Conservation (phyloP, 1,140 invertebrate species). For the Brachionus asplanchnoidis region DNA sequence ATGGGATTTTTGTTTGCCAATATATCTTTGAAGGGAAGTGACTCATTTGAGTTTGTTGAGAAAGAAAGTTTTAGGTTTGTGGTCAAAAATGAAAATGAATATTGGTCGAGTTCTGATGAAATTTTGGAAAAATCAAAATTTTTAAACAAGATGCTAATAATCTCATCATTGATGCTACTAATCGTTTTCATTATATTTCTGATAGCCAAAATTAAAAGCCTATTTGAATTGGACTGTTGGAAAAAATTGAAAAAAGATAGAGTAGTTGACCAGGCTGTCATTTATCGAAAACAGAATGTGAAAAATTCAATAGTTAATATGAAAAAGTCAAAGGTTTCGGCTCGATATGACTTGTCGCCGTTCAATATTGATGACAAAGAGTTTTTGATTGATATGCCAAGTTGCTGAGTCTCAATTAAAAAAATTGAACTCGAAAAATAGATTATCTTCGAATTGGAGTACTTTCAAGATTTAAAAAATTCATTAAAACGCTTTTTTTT, state of each 20-base stretch:
- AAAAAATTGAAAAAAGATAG: not conserved
- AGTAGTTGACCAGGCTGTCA: not conserved
- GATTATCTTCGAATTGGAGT: not conserved
- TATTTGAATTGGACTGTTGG: not conserved
- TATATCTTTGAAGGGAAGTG: not conserved
- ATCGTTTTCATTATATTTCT: not conserved
- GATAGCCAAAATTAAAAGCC: not conserved
- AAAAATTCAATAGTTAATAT: not conserved
- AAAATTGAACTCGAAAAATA: not conserved
- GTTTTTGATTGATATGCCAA: not conserved
- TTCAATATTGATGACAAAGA: not conserved
- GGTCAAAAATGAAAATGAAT: not conserved
- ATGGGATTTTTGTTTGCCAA: not conserved
- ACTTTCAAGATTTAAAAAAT: not conserved
- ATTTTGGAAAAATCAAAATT: not conserved
- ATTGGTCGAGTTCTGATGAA: not conserved
- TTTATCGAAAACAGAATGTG: not conserved
- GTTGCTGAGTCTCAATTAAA: not conserved
- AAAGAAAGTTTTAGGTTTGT: not conserved
- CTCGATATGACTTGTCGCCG: not conserved
- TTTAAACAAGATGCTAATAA: not conserved
- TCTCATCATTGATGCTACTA: not conserved
- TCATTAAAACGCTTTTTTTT: not conserved
- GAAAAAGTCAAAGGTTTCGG: not conserved
- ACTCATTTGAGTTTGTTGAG: not conserved